Conservation (phyloP, 2,888 invertebrate genomes). For the Acronicta psi region DNA sequence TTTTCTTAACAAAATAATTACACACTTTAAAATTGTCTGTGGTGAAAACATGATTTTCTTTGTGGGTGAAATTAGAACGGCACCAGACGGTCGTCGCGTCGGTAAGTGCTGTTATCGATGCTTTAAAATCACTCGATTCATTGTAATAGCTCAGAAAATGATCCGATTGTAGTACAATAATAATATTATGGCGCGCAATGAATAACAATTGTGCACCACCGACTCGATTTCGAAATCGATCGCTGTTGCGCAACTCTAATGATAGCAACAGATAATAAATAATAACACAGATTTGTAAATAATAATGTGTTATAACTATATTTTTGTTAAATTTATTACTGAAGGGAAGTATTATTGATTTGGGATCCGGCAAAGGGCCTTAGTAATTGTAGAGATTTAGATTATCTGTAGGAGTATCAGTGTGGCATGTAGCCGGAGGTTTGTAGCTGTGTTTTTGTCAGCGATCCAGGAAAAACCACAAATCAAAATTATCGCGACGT, state of each 20-base stretch:
- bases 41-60: constrained; percentile 54
- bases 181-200: constrained; percentile 61
- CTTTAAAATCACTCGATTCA: constrained; percentile 61
- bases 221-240: constrained; percentile 61
- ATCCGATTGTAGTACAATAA: constrained; percentile 64
- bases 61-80: constrained; percentile 58
- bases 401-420: constrained; percentile 18
- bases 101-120: constrained; percentile 59
- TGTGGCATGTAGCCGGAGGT: constrained; percentile 13
- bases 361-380: constrained; percentile 31
- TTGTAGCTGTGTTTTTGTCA: constrained; percentile 22
- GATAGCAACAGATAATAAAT: constrained; percentile 43
- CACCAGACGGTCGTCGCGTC: constrained; percentile 34
- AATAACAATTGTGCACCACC: constrained; percentile 64
- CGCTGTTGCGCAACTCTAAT: constrained; percentile 59
- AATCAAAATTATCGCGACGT: constrained; percentile 34
- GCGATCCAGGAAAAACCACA: constrained; percentile 14
- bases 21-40: constrained; percentile 43
- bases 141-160: constrained; percentile 64
- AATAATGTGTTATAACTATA: constrained; percentile 47
- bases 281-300: constrained; percentile 51
- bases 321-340: constrained; percentile 55
- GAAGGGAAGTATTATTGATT: constrained; percentile 45
- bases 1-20: constrained; percentile 50
- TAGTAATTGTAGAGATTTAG: constrained; percentile 29